Evolutionary conservation across 1,140 invertebrate species (phyloP), one percentile per base, ranked within the genome.

Genomic region (Formica selysi): DNA sequence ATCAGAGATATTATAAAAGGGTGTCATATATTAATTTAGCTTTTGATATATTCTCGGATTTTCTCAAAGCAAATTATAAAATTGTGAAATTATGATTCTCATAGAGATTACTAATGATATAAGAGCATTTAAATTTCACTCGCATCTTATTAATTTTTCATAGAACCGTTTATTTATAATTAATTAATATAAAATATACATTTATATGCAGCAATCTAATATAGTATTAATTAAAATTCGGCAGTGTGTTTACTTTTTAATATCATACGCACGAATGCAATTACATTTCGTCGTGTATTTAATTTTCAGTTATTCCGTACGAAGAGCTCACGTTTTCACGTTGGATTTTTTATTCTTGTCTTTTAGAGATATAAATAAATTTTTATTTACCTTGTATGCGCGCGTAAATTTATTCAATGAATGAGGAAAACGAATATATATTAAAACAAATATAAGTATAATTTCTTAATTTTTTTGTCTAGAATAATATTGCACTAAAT

Each of bases 281-380:
- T 74, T 83, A 74, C 71, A 74, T 83, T 74, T 73, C 57, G 68
- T 48, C 26, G 44, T 62, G n/a, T 29, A 73, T 83, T 83, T 73
- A 83, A 83, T 83, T 83, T 83, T 83, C 68, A 83, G 54, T 83
- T 74, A 83, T 83, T 73, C 68, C 54, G 61, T 36, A 61, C 29
- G 41, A 26, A 22, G 54, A 62, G 41, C 57, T 41, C 51, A 26
- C 32, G 22, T 32, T 81, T 73, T n/a, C 54, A 73, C 7, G 13
- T 54, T 44, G 68, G 4, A 62, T 59, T 48, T 71, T 81, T 81
- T 38, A 51, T 59, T 74, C 26, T 4, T 41, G 11, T 22, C 57
- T 64, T 57, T 70, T 80, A n/a, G 19, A 19, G 26, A 68, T 44
- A 36, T 29, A 83, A 83, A 83, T 74, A 73, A 73, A 36, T 36